Evolutionary conservation across 2,113 vertebrate genomes (phyloP), one percentile per base, ranked within the genome.

Genomic region (Ceuthmochares aereus): DNA sequence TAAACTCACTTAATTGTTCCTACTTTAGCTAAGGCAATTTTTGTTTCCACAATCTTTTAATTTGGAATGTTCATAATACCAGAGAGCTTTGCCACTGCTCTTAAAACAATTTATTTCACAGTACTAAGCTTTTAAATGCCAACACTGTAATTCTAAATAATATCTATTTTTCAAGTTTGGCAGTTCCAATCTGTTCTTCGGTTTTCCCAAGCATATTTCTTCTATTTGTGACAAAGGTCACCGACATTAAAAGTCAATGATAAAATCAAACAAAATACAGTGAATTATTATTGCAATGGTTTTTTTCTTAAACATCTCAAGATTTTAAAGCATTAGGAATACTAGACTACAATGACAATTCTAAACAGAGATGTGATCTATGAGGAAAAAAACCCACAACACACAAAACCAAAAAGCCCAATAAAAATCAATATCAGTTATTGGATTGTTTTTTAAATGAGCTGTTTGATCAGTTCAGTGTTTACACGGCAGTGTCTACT

Each of bases 31-130:
- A 9, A 18, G 91, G 40, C 10, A 70, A 27, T 87, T 23, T 72
- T 51, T 75, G 7, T 43, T 89, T 92, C 26, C 20, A 66, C 8
- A 80, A 29, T 77, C 45, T 58, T 91, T 82, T 72, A 68, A 93
- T 51, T 30, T 67, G 42, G 37, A 72, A 37, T 12, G 2, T 43
- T 68, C 6, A 14, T 67, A 91, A 60, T n/a, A 89, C 7, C 47
- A 86, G 45, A 89, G 29, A 51, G 47, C 59, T 40, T 81, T 77
- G 10, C 14, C 10, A n/a, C 29, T 80, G 22, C 27, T 88, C 45
- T 84, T 89, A 22, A 90, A 86, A 95, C 26, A 80, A 54, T 67
- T 59, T 77, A 63, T 91, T 86, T 83, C 67, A 80, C 34, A 56
- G 14, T 15, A 87, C 21, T 43, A 92, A 84, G 25, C n/a, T 15